phyloP scores from a whole-genome alignment of 2,888 invertebrate genomes.

The Ochropleura plecta region DNA sequence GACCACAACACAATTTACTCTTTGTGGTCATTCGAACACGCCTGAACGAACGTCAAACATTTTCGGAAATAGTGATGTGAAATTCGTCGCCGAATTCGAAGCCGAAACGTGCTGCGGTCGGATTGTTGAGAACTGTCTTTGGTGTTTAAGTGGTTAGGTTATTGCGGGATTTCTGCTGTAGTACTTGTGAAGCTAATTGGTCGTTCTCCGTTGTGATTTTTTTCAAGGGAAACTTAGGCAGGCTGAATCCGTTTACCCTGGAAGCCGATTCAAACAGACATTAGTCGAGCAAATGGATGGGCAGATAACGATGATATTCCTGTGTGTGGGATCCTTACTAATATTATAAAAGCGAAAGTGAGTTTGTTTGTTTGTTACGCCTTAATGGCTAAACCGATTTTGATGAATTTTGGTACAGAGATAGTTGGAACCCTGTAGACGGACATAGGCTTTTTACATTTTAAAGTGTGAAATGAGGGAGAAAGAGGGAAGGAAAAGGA shows the following conservation, averaged over 20 bases:
- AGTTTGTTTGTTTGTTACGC: too few species aligned
- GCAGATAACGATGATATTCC: too few species aligned
- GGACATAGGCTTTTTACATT: too few species aligned
- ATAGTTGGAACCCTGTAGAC: too few species aligned
- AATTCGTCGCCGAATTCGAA: conserved; percentile 16
- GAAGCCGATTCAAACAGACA: too few species aligned
- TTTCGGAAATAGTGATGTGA: conserved; percentile 25
- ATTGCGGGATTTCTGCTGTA: neutral
- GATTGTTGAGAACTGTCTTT: conserved; percentile 27
- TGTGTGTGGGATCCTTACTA: too few species aligned
- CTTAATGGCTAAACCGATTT: too few species aligned
- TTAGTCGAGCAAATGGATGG: too few species aligned
- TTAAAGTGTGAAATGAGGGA: too few species aligned
- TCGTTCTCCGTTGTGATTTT: neutral
- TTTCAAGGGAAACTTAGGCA: neutral
- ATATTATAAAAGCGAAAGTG: too few species aligned
- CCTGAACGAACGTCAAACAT: conserved; percentile 32
- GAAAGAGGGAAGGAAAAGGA: too few species aligned
- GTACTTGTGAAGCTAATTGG: neutral
- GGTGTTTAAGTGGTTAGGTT: neutral
- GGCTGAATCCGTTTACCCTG: neutral
- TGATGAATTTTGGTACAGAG: too few species aligned
- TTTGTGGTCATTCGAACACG: conserved; percentile 29
- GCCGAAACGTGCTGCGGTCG: conserved; percentile 38
- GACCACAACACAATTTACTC: conserved; percentile 34